Conservation (phyloP, 2,888 invertebrate species). For the Lottia scabra region DNA sequence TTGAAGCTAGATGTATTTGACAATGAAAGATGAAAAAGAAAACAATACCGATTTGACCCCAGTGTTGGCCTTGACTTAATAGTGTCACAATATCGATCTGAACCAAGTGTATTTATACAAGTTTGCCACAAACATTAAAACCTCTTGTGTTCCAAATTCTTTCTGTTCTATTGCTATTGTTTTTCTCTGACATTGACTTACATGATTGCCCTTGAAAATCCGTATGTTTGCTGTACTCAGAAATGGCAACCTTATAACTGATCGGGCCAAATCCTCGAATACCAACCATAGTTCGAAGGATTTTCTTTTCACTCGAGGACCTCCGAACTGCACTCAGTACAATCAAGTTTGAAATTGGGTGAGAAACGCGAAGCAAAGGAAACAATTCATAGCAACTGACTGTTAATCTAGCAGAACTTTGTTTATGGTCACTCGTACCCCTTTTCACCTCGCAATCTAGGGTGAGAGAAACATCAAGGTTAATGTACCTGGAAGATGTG, state of each 20-base stretch:
- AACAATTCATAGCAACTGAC: too few species aligned
- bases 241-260: background rate
- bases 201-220: background rate
- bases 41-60: background rate
- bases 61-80: constrained; percentile 3
- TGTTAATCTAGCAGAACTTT: too few species aligned
- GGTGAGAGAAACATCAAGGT: too few species aligned
- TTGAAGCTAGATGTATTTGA: too few species aligned
- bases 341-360: background rate
- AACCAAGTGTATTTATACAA: background rate
- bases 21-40: background rate
- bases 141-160: background rate
- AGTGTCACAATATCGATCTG: constrained; percentile 1
- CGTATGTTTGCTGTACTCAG: background rate
- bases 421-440: too few species aligned
- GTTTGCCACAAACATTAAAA: background rate
- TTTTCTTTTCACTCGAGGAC: background rate
- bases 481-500: too few species aligned
- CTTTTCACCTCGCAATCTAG: too few species aligned
- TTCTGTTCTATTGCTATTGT: background rate
- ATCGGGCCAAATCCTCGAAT: background rate
- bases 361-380: too few species aligned
- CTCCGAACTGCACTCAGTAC: background rate
- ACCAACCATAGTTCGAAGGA: background rate
- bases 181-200: constrained; percentile 1